These are phyloP conservation scores for Sus cebifrons DNA, from an alignment of 2,797 vertebrate species.

Conservation along the genomic window DNA sequence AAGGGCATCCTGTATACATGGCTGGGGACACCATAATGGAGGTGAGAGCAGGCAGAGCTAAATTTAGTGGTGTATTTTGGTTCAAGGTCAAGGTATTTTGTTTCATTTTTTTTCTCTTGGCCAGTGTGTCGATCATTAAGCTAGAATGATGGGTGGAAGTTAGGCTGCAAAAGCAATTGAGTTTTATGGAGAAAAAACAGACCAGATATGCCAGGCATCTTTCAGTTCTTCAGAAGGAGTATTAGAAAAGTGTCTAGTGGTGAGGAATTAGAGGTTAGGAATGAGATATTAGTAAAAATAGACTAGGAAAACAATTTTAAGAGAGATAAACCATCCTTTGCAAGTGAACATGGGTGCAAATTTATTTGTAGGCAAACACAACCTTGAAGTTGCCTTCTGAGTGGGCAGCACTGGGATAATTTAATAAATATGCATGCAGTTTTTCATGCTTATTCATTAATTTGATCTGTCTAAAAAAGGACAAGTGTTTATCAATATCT, in stretches of 20 bases:
- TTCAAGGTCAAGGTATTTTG: constrained; percentile 68
- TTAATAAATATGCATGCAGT: neutral
- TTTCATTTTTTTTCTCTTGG: constrained; percentile 85
- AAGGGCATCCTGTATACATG: neutral
- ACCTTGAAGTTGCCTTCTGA: neutral
- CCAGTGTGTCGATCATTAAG: constrained; percentile 71
- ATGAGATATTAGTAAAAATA: neutral
- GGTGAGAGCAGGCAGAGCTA: constrained; percentile 45
- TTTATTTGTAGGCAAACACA: neutral
- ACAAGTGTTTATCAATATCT: neutral
- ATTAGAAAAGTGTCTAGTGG: neutral
- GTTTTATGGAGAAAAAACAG: constrained; percentile 78
- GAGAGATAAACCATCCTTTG: neutral
- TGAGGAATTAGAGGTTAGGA: neutral
- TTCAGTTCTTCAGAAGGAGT: constrained; percentile 30
- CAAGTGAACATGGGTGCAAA: neutral
- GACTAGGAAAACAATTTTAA: neutral
- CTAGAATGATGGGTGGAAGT: neutral
- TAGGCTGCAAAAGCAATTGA: constrained; percentile 74
- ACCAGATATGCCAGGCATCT: constrained; percentile 59
- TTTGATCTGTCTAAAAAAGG: neutral
- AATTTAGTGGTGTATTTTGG: constrained; percentile 55
- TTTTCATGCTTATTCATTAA: neutral
- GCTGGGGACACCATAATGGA: neutral
- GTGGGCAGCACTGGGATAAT: neutral